Evolutionary conservation across 2,888 invertebrate species (phyloP).

Genomic region (Beris morrisii): DNA sequence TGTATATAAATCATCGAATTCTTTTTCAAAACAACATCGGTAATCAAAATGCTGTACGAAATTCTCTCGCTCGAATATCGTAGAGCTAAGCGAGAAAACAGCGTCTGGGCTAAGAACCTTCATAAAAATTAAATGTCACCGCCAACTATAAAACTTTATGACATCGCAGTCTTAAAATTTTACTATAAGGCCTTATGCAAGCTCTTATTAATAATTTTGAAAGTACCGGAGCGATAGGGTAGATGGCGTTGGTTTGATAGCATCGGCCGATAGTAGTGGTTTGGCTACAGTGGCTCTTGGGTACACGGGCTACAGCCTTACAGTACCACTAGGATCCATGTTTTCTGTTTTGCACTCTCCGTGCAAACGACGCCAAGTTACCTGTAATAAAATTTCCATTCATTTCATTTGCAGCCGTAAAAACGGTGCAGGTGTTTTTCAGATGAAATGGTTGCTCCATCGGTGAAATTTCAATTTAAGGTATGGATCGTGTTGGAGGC

Average conservation of each 20-base stretch:
- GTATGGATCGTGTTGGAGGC: neutral
- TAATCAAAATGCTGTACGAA: no score
- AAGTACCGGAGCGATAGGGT: neutral
- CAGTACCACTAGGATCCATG: no score
- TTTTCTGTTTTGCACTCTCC: no score
- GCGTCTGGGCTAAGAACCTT: neutral
- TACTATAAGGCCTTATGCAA: neutral
- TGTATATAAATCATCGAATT: no score
- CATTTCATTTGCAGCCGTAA: slow-evolving; percentile 16
- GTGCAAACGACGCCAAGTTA: neutral
- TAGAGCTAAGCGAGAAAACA: no score
- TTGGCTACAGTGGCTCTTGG: no score
- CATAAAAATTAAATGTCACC: slow-evolving; percentile 16
- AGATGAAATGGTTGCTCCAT: neutral
- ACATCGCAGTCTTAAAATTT: slow-evolving; percentile 9
- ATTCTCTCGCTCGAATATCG: no score
- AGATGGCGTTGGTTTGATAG: no score
- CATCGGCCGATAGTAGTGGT: no score
- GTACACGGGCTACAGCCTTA: no score
- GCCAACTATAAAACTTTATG: slow-evolving; percentile 15
- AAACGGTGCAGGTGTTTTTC: slow-evolving; percentile 7
- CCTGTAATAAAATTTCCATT: slow-evolving; percentile 7
- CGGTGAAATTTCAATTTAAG: slow-evolving; percentile 17
- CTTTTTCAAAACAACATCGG: no score
- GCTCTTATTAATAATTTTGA: slow-evolving; percentile 11